Percentiles rank a stretch among this genome's conserved stretches.
phyloP scores from a whole-genome alignment of 2,797 vertebrate genomes.

The Gallirallus australis region DNA sequence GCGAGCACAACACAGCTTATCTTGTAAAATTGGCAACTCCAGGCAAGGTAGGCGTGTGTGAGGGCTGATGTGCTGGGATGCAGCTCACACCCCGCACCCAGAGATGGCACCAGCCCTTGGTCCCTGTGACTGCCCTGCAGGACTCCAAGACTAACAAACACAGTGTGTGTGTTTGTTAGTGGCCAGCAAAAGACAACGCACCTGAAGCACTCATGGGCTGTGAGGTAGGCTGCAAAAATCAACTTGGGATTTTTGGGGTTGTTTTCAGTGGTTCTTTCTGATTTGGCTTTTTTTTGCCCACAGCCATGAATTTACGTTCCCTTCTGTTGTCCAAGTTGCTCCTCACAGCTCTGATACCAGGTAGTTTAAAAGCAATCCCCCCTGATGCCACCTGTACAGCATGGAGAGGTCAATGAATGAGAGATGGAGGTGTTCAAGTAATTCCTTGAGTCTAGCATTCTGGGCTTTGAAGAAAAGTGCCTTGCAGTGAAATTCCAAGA shows the following conservation, averaged over 20 bases:
- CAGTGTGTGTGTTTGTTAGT: background rate
- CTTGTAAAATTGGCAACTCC: background rate
- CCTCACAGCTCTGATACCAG: background rate
- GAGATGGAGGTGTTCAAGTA: background rate
- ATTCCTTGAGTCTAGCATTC: background rate
- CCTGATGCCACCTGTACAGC: background rate
- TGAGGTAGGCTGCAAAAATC: background rate
- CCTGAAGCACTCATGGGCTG: background rate
- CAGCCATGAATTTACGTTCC: background rate
- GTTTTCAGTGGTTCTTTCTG: background rate
- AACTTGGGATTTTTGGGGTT: background rate
- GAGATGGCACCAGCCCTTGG: background rate
- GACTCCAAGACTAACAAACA: background rate
- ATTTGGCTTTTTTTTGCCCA: background rate
- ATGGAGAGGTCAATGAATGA: background rate
- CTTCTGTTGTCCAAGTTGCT: background rate
- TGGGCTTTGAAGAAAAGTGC: background rate
- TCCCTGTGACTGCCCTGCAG: background rate
- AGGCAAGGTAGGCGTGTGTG: background rate
- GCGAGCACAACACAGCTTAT: conserved; percentile 9
- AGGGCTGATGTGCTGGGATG: background rate
- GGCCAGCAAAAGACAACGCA: background rate
- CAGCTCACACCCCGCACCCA: fast-evolving
- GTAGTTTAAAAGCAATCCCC: background rate
- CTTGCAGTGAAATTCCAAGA: background rate